phyloP scores from a whole-genome alignment of 1,140 invertebrate genomes.

The Penaeus japonicus region DNA sequence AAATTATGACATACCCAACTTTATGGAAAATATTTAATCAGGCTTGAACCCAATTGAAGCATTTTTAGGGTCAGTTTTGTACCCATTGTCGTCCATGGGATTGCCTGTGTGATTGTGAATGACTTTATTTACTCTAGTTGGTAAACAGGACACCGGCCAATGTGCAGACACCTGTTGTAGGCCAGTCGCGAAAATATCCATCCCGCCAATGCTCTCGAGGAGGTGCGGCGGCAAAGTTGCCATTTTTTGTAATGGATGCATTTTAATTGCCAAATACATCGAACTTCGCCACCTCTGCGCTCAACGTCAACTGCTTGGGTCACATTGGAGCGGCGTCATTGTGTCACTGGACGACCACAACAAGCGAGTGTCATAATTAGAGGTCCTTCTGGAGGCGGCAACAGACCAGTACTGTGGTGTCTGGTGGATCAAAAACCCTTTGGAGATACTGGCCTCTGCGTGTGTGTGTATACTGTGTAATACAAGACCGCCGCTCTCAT shows the following conservation, averaged over 20 bases:
- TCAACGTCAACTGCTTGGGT: too few relatives aligned
- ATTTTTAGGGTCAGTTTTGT: constrained; percentile 8
- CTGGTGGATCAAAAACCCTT: constrained; percentile 4
- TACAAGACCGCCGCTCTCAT: background rate
- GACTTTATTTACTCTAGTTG: constrained; percentile 9
- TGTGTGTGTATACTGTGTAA: background rate
- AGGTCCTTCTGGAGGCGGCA: background rate
- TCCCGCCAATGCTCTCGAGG: constrained; percentile 28
- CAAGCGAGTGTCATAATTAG: too few relatives aligned
- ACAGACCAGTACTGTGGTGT: constrained; percentile 8
- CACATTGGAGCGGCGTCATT: too few relatives aligned
- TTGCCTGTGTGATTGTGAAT: background rate
- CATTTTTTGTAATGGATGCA: background rate
- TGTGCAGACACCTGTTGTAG: constrained; percentile 49
- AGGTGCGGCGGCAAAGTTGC: constrained; percentile 2
- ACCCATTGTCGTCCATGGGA: background rate
- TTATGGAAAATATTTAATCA: constrained; percentile 50
- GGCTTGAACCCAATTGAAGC: constrained; percentile 19
- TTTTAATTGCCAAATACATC: background rate
- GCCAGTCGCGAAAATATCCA: constrained; percentile 30
- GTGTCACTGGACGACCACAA: too few relatives aligned
- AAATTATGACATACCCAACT: constrained; percentile 43
- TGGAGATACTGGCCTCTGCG: background rate
- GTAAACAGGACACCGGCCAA: constrained; percentile 23
- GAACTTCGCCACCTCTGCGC: too few relatives aligned